These are phyloP conservation scores for Marmota monax DNA, from an alignment of 2,113 vertebrate species.

Conservation along the genomic window DNA sequence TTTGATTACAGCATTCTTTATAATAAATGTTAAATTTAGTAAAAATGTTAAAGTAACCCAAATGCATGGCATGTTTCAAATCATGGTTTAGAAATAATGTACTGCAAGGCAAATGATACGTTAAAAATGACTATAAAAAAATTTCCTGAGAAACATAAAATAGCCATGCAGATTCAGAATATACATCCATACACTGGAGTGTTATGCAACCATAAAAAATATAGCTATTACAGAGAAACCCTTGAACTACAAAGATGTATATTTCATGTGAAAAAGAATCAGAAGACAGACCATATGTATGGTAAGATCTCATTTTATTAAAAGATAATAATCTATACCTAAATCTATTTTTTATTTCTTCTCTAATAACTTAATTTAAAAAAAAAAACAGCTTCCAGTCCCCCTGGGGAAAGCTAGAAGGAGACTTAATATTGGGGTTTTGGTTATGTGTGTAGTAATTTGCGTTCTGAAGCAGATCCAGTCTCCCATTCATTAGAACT, in stretches of 20 bases:
- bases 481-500: no score
- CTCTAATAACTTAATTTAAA: neutral
- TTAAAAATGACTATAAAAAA: neutral
- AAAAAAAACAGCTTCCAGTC: neutral
- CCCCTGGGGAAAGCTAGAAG: neutral
- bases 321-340: neutral
- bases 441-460: neutral
- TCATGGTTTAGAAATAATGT: neutral
- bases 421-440: neutral
- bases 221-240: neutral
- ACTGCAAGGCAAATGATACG: neutral
- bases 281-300: neutral
- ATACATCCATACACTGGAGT: neutral
- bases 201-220: neutral
- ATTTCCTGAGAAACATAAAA: constrained; percentile 15
- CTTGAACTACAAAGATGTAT: neutral
- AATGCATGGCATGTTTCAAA: neutral
- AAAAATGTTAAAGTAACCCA: neutral
- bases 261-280: neutral
- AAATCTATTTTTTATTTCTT: neutral
- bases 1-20: neutral
- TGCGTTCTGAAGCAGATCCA: no score
- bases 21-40: neutral
- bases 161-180: neutral
- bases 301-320: neutral